Evolutionary conservation across 2,888 invertebrate species (phyloP), one percentile per base, ranked within the genome.

Genomic region (Heliconius erato): DNA sequence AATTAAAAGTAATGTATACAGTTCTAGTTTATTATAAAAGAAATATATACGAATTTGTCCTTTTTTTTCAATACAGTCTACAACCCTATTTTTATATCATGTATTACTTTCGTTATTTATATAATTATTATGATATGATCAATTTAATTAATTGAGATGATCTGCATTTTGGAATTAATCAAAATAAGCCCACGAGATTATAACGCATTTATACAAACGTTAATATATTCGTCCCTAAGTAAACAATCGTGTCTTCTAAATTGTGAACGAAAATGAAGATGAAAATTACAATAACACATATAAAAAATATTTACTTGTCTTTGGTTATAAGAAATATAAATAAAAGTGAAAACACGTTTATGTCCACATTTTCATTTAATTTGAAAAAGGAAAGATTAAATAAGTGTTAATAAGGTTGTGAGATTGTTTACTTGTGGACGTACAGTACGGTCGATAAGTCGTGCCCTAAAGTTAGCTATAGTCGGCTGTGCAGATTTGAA

Each of bases 361-460:
- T 2, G 49, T 54, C 19, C 6, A 19, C 49, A 54, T 54, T 54
- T 54, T 14, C 14, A 65, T 5, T 26, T 26, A 16, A 26, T 11
- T 40, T 40, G 3, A 26, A n/a, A 3, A 32, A 49, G 2, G 63
- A n/a, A 44, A 14, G 2, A 9, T 44, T 26, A 6, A 72, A 44
- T 49, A 26, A 26, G 7, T 49, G 26, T 49, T 26, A 44, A 49
- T 2, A 72, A 72, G 72, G 44, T 72, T 72, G 72, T 72, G 72
- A 72, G 72, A 9, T 49, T 72, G 72, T 72, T 72, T 26, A 71
- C 71, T 76, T 76, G 35, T 76, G 63, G 35, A 76, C 26, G 16
- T 49, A 26, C 16, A 72, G 12, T 63, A 19, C n/a, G n/a, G n/a
- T n/a, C n/a, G n/a, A n/a, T n/a, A n/a, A n/a, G n/a, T n/a, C n/a